Base-by-base conservation (phyloP, 2,888 invertebrate genomes). In the Agrochola circellaris region DNA sequence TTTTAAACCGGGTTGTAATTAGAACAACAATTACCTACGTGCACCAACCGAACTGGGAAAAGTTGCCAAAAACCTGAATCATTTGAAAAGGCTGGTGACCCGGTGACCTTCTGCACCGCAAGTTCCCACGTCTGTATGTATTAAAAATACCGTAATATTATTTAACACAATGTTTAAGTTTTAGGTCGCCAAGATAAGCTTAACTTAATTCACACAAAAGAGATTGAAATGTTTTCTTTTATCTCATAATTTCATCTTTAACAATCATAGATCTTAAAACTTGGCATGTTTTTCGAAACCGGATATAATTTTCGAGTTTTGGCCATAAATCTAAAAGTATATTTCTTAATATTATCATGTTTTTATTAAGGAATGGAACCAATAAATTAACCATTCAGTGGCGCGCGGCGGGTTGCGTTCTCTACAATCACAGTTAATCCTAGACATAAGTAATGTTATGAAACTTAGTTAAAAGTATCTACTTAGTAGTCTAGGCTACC, bases 131-230 rank as follows among this genome's bases (percentile, higher is more conserved):
- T 82, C 73, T 56, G 30, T 72, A 56, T 64, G 67, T 79, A 71
- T 82, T 84, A 81, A 86, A 87, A 82, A 81, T 89, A 90, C 91
- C 88, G 91, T 90, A 91, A 92, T 58, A 86, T 92, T 92, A 92
- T 90, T 92, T 87, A 89, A 89, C 88, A 91, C 90, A 90, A 89
- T 91, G 88, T 88, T 86, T 79, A 88, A 86, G 77, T 92, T 92
- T 90, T 88, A 76, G 88, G 89, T 86, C 87, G 75, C 51, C 62
- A 67, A 90, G 87, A 89, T 90, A 90, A 85, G 79, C 71, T 81
- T 87, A 80, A 83, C 83, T 84, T 81, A 82, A 85, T 88, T 88
- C 79, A 76, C 85, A 81, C 81, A 68, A 70, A 83, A 82, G 71
- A 86, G 30, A 60, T 70, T 76, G 66, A 82, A 77, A 88, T 79